A percentile compares a stretch with the other conserved stretches of the same genome.
Conservation (phyloP, 2,113 vertebrate species). For the Synodontis membranacea region DNA sequence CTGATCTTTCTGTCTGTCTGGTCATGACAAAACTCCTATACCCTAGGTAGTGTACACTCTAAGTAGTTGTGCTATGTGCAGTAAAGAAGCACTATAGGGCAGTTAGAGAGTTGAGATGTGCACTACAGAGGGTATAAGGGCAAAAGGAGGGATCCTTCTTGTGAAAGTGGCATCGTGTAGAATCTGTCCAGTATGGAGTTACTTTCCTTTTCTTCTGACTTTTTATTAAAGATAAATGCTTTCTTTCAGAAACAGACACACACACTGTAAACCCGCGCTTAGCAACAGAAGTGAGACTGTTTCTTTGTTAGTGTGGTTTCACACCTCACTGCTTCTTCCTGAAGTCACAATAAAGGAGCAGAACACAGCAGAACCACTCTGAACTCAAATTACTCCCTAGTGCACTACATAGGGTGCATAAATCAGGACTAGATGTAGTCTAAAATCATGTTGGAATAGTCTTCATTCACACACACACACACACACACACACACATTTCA, state of each 20-base stretch:
- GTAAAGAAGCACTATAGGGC: not conserved
- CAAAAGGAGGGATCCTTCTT: not conserved
- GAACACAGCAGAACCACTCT: not conserved
- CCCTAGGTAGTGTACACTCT: too few species aligned
- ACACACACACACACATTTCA: not conserved
- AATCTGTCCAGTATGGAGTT: too few species aligned
- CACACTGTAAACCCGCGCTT: not conserved
- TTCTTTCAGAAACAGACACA: not conserved
- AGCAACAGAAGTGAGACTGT: conserved; percentile 1
- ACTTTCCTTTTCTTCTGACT: not conserved
- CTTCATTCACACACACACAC: too few species aligned
- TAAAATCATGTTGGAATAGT: conserved; percentile 7
- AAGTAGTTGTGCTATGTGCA: too few species aligned
- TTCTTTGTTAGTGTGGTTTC: conserved; percentile 1
- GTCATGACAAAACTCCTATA: too few species aligned
- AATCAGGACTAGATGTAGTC: not conserved
- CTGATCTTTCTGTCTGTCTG: too few species aligned
- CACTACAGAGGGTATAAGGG: not conserved
- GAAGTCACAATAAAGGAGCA: not conserved
- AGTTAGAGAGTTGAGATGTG: not conserved
- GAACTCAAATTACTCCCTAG: not conserved
- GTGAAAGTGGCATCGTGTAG: not conserved
- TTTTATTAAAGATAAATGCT: not conserved
- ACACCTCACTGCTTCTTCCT: not conserved
- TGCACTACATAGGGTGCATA: not conserved